These are phyloP conservation scores for Mercenaria mercenaria DNA, from an alignment of 1,140 invertebrate species.

Conservation along the genomic window DNA sequence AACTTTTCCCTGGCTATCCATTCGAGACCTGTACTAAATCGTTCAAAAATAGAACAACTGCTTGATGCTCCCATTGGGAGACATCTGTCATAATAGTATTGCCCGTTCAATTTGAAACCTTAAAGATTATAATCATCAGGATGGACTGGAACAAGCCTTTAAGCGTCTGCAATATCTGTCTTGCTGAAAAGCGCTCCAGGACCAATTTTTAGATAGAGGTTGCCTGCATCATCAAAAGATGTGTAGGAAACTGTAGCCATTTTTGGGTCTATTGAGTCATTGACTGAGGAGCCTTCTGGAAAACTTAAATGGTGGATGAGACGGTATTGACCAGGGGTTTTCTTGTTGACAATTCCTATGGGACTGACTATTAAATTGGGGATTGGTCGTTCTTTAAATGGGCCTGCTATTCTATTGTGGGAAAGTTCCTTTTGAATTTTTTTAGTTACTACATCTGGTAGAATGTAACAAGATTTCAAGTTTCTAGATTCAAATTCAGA, in stretches of 20 bases:
- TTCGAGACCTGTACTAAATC: slow-evolving; percentile 31
- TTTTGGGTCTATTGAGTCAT: slow-evolving; percentile 5
- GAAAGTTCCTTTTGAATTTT: slow-evolving; percentile 12
- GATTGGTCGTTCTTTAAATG: neutral
- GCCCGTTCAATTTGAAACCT: neutral
- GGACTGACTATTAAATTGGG: slow-evolving; percentile 18
- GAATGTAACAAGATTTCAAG: neutral
- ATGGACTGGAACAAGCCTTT: neutral
- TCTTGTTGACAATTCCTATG: slow-evolving; percentile 35
- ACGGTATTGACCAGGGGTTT: neutral
- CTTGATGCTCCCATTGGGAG: slow-evolving; percentile 41
- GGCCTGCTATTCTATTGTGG: neutral
- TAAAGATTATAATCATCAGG: slow-evolving; percentile 9
- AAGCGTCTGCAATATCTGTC: slow-evolving; percentile 29
- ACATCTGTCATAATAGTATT: slow-evolving; percentile 40
- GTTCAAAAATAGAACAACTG: slow-evolving; percentile 42
- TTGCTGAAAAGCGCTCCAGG: neutral
- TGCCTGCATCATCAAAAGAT: slow-evolving; percentile 22
- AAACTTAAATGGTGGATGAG: slow-evolving; percentile 52
- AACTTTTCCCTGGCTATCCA: neutral
- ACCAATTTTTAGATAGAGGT: slow-evolving; percentile 16
- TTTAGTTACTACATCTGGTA: neutral
- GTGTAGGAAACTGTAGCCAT: neutral
- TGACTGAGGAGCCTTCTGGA: slow-evolving; percentile 46
- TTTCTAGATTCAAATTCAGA: neutral